phyloP scores from a whole-genome alignment of 2,113 vertebrate genomes.

The Alligator sinensis region DNA sequence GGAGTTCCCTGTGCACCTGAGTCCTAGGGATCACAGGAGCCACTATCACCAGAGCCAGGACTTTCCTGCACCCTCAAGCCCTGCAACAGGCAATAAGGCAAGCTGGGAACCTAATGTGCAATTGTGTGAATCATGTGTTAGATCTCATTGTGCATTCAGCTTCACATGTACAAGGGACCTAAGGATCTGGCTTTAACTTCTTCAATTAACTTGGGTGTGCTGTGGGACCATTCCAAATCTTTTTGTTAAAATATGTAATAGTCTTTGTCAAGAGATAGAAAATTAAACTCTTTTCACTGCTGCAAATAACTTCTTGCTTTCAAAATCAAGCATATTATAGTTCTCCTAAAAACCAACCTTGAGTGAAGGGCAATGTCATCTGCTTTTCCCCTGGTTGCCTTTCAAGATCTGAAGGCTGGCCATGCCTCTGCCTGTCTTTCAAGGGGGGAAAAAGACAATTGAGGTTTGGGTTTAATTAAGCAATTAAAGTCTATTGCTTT shows the following conservation, averaged over 20 bases:
- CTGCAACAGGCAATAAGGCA: too few relatives aligned
- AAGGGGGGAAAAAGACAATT: conserved; percentile 8
- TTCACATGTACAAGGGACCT: not conserved
- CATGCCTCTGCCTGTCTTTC: not conserved
- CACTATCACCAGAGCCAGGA: too few relatives aligned
- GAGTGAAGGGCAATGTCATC: conserved; percentile 12
- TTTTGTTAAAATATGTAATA: not conserved
- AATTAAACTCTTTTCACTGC: not conserved
- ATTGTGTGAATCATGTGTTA: too few relatives aligned
- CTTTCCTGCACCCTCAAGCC: too few relatives aligned
- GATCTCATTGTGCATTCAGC: too few relatives aligned
- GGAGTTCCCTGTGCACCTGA: too few relatives aligned
- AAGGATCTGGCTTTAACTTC: not conserved
- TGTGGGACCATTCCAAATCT: not conserved
- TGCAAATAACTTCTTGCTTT: not conserved
- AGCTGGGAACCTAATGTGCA: too few relatives aligned
- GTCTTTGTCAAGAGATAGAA: not conserved
- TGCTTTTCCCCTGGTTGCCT: not conserved
- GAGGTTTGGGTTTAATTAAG: conserved; percentile 66
- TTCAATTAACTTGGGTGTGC: not conserved
- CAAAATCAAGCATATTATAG: not conserved
- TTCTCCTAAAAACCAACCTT: not conserved
- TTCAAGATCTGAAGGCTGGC: not conserved
- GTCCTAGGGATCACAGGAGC: too few relatives aligned
- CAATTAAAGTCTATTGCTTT: conserved; percentile 53